These are phyloP conservation scores for Limnephilus auricula DNA, from an alignment of 2,888 invertebrate species.

Conservation along the genomic window DNA sequence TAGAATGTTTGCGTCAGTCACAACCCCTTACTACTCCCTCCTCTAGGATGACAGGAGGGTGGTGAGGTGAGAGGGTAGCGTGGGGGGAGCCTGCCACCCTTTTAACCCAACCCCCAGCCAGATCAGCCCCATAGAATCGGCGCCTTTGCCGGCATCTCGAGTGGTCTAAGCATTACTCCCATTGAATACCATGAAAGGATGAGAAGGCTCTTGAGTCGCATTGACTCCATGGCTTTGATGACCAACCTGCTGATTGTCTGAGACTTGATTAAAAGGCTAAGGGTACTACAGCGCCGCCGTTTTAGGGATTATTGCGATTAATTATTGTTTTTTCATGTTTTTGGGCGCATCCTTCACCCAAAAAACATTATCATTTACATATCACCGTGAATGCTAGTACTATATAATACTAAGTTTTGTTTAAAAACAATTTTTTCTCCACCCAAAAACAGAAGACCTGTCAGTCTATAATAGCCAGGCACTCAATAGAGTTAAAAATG, in stretches of 20 bases:
- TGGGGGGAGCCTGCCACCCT: neutral
- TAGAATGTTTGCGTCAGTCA: conserved; percentile 4
- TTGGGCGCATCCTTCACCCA: neutral
- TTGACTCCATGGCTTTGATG: conserved; percentile 50
- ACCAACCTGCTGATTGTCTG: conserved; percentile 49
- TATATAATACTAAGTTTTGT: neutral
- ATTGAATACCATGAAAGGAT: conserved; percentile 55
- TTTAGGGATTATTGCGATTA: conserved; percentile 45
- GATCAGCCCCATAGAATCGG: conserved; percentile 53
- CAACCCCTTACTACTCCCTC: neutral
- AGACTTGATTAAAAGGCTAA: conserved; percentile 45
- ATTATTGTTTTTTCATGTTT: conserved; percentile 7
- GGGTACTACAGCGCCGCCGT: conserved; percentile 29
- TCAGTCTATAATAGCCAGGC: no score
- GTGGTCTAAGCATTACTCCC: conserved; percentile 57
- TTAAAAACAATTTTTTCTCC: no score
- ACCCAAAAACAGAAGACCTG: no score
- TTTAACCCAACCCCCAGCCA: neutral
- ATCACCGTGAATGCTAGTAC: neutral
- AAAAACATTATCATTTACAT: neutral
- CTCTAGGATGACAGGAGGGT: neutral
- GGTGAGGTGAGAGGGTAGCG: neutral
- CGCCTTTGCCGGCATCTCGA: conserved; percentile 62
- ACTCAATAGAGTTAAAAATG: no score
- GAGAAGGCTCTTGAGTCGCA: conserved; percentile 39